These are phyloP conservation scores for Vidua macroura DNA, from an alignment of 2,113 vertebrate species.

Conservation along the genomic window DNA sequence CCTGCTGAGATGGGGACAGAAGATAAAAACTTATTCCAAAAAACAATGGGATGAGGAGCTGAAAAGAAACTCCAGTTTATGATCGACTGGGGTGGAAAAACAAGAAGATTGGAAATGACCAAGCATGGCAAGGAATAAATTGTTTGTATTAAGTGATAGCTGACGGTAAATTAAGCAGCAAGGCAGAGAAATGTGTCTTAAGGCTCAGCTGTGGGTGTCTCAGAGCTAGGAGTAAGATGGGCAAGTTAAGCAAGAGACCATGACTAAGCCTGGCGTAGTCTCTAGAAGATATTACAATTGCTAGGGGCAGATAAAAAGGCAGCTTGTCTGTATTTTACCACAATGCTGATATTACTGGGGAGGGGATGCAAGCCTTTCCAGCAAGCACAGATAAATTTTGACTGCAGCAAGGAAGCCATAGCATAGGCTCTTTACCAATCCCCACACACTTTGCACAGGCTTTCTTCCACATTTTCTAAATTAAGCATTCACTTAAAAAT, in stretches of 20 bases:
- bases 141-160: neutral
- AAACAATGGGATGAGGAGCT: neutral
- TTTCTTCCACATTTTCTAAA: neutral
- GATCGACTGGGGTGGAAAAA: neutral
- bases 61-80: neutral
- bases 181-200: neutral
- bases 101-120: neutral
- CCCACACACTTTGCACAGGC: neutral
- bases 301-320: slow-evolving; percentile 33
- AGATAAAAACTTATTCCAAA: neutral
- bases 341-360: slow-evolving; percentile 23
- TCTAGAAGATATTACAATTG: slow-evolving; percentile 24
- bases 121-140: neutral
- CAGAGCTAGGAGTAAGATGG: neutral
- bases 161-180: neutral
- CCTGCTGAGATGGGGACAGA: neutral
- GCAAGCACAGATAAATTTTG: slow-evolving; percentile 1
- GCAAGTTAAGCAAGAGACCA: neutral
- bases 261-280: neutral
- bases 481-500: neutral
- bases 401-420: neutral
- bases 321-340: slow-evolving; percentile 10
- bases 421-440: neutral
- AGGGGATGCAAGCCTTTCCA: neutral
- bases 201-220: neutral